Base-by-base conservation (phyloP, 92 coral and sea anemone species). In the Metridium senile region DNA sequence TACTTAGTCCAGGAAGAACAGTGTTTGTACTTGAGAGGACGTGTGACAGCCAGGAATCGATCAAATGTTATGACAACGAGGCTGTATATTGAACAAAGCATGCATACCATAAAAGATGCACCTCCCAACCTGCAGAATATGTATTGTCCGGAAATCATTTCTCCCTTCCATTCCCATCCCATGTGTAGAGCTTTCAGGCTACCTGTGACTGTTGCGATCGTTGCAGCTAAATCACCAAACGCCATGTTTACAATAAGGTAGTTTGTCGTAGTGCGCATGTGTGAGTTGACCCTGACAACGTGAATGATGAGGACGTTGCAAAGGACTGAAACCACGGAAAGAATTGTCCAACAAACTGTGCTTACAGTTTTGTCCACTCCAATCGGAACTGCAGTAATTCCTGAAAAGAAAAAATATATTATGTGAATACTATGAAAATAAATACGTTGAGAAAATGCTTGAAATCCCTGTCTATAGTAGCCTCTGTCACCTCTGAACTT, bases 221-320 rank as follows among this genome's bases (percentile, higher is more conserved):
- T 72, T 11, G 74, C 70, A 2, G 72, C 19, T 53, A 81, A 27
- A 29, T 81, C 85, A 19, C 46, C 86, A 33, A 35, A 67, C 23
- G 87, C 81, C 87, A 82, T 74, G 71, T 82, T 82, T 62, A 82
- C 70, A 26, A 82, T 82, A 21, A 74, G 75, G 19, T 74, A 72
- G 46, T 67, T 74, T 11, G 87, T 82, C 9, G 81, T 75, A 21
- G 75, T 74, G 68, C 33, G 78, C 77, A 82, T 74, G 46, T 52
- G 75, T 23, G 51, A 75, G 58, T 69, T 75, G 7, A 58, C 74
- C 65, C 76, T 82, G 61, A 82, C 75, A 47, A 82, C 58, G 70
- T 82, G 81, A 45, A 82, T 75, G 45, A 82, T 74, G 29, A 75
- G 71, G 39, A 74, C 76, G 77, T 82, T 82, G 59, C 81, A 71